A percentile compares a stretch with the other conserved stretches of the same genome.
Conservation (phyloP, 2,888 invertebrate species). For the Diabrotica balteata region DNA sequence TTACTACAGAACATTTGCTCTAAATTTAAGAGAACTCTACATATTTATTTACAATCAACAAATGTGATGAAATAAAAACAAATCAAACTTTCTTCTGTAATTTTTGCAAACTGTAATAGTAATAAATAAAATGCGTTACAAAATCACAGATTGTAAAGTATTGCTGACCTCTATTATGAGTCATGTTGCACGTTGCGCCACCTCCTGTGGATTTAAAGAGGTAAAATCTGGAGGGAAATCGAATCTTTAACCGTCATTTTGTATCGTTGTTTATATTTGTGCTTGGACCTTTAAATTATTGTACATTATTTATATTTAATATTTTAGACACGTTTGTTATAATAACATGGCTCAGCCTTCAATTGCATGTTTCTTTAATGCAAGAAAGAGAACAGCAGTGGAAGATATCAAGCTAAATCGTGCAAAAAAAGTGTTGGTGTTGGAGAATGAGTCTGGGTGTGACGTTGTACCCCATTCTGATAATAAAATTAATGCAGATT, state of each 20-base stretch:
- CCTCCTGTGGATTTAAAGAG: too few relatives aligned
- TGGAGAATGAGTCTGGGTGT: constrained; percentile 47
- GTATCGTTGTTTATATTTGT: constrained; percentile 6
- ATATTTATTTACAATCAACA: too few relatives aligned
- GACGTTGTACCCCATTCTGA: constrained; percentile 35
- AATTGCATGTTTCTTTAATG: constrained; percentile 77
- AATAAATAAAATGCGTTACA: too few relatives aligned
- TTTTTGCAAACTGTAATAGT: too few relatives aligned
- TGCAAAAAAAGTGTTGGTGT: constrained; percentile 63
- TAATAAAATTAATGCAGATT: constrained; percentile 12
- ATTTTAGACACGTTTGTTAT: constrained; percentile 26
- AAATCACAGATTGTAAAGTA: too few relatives aligned
- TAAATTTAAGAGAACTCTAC: too few relatives aligned
- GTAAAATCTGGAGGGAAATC: constrained; percentile 26
- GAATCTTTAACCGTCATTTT: constrained; percentile 20
- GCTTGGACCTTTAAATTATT: constrained; percentile 43
- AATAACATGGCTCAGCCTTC: constrained; percentile 77
- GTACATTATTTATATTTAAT: constrained; percentile 47
- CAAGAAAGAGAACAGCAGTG: constrained; percentile 76
- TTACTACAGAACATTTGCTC: too few relatives aligned
- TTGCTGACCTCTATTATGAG: too few relatives aligned
- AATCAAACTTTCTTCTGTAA: too few relatives aligned
- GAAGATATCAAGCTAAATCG: constrained; percentile 66
- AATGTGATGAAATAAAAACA: too few relatives aligned
- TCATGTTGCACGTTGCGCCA: too few relatives aligned